A percentile compares a stretch with the other conserved stretches of the same genome.
Evolutionary conservation across 2,113 vertebrate species (phyloP).

Genomic region (Emydocephalus ijimae): DNA sequence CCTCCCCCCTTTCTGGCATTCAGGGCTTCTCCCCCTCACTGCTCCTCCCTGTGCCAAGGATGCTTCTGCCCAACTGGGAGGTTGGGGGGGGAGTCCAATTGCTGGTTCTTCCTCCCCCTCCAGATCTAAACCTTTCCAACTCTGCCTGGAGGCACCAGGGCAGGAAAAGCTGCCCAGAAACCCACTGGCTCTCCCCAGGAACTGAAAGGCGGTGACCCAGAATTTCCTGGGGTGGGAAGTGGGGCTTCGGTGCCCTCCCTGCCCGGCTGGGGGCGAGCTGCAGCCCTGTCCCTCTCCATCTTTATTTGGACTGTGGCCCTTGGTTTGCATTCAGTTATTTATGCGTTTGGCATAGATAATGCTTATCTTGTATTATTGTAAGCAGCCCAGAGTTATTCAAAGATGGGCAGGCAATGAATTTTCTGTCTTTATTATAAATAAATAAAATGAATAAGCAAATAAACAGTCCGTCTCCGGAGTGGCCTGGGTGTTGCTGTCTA

Average conservation of each 20-base stretch:
- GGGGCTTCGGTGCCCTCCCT: neutral
- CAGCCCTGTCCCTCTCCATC: neutral
- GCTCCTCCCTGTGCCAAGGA: neutral
- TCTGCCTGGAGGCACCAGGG: too few relatives aligned
- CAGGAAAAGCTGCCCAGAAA: neutral
- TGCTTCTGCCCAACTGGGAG: neutral
- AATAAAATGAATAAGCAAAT: neutral
- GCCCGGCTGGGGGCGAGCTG: neutral
- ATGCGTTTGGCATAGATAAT: neutral
- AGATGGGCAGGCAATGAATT: neutral
- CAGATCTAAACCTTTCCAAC: neutral
- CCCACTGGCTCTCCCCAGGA: neutral
- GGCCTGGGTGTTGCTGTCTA: neutral
- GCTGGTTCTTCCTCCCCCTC: neutral
- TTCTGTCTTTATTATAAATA: neutral
- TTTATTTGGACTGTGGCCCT: neutral
- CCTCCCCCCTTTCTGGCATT: neutral
- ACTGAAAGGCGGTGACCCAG: neutral
- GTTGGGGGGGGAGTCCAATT: neutral
- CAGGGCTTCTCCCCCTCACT: neutral
- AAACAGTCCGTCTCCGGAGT: neutral
- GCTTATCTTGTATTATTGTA: neutral
- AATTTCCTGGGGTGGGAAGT: neutral
- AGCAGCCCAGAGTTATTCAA: neutral
- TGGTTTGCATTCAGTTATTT: neutral